Conservation (phyloP, 2,797 vertebrate genomes). For the Gambusia yucatana region DNA sequence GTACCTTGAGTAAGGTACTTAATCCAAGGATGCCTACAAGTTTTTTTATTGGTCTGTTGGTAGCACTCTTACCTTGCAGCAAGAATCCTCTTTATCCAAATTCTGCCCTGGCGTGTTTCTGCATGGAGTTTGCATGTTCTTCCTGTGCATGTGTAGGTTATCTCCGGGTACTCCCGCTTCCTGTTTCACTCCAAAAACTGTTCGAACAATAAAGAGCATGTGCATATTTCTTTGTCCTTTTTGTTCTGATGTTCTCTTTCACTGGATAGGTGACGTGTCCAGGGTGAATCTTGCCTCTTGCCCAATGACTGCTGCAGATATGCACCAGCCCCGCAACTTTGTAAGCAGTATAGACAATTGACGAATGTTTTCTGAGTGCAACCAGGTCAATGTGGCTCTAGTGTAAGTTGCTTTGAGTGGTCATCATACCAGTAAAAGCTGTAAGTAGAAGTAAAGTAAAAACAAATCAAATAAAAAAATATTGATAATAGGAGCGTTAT, state of each 20-base stretch:
- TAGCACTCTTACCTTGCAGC: neutral
- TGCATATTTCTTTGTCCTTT: neutral
- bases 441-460: neutral
- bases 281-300: neutral
- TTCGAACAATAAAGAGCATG: neutral
- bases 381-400: neutral
- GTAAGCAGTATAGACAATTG: neutral
- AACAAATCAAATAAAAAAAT: neutral
- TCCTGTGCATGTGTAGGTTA: neutral
- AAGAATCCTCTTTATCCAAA: neutral
- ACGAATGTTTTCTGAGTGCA: neutral
- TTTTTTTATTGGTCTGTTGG: neutral
- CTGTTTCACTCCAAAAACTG: neutral
- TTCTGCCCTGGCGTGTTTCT: neutral
- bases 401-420: neutral
- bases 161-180: neutral
- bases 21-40: neutral
- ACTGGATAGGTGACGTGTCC: neutral
- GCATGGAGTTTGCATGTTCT: neutral
- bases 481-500: neutral
- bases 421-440: neutral
- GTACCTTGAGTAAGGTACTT: neutral
- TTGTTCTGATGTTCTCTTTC: neutral
- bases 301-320: neutral
- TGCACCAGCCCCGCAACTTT: neutral